A percentile compares a stretch with the other conserved stretches of the same genome.
phyloP scores from a whole-genome alignment of 2,797 vertebrate genomes.

The Spea hammondii region DNA sequence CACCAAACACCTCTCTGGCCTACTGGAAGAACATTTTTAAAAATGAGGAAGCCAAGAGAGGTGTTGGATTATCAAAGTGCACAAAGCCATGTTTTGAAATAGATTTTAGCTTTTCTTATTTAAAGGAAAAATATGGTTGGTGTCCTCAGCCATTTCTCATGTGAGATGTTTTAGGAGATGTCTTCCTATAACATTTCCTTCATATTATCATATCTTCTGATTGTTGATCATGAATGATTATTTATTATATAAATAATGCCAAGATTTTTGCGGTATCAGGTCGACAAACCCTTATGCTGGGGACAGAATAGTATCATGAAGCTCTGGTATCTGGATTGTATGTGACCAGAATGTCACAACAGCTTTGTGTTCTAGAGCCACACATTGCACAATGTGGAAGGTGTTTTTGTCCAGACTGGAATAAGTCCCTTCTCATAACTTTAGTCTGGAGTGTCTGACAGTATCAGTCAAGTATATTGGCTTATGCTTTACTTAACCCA shows the following conservation, averaged over 20 bases:
- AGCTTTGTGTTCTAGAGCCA: conserved; percentile 29
- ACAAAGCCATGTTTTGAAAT: background rate
- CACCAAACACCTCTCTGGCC: background rate
- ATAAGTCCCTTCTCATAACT: conserved; percentile 22
- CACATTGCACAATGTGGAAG: background rate
- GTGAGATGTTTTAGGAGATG: too few species aligned
- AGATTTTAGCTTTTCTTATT: too few species aligned
- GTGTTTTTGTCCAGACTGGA: conserved; percentile 7
- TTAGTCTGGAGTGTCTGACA: conserved; percentile 1
- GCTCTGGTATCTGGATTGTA: conserved; percentile 8
- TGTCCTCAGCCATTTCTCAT: too few species aligned
- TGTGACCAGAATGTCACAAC: conserved; percentile 23
- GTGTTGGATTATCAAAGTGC: background rate
- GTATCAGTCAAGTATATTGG: background rate
- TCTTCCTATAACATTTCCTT: too few species aligned
- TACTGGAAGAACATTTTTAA: background rate
- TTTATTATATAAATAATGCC: too few species aligned
- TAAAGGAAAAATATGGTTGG: too few species aligned
- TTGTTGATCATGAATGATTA: too few species aligned
- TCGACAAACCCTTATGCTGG: background rate
- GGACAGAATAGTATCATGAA: background rate
- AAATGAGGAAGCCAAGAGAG: background rate
- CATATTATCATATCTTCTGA: too few species aligned
- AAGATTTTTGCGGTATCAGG: too few species aligned
- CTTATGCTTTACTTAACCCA: too few species aligned